Evolutionary conservation across 2,888 invertebrate species (phyloP), one percentile per base, ranked within the genome.

Genomic region (Carabus problematicus): DNA sequence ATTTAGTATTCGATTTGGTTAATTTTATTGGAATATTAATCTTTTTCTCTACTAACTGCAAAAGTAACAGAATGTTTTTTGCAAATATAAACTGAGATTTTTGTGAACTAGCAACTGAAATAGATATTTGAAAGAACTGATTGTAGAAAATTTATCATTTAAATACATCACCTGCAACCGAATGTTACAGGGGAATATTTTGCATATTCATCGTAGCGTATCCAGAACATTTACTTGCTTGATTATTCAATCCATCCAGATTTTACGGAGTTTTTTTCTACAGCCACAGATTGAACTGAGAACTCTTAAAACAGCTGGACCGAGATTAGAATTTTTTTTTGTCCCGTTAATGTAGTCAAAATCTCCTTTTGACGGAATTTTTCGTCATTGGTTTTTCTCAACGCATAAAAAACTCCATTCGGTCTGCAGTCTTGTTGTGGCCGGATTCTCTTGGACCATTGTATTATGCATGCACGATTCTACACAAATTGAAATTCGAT

Each of bases 1-100:
- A 72, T 76, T 75, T 76, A 62, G 72, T 74, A 76, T 76, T 76
- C 75, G 76, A 74, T 74, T 73, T 75, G 76, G 75, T 71, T 72
- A 75, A 75, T 75, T 75, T 75, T 73, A 73, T 71, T 72, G 60
- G 71, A 73, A 73, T 29, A 6, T 6, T 29, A 6, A 29, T 29
- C 2, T 29, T 29, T 29, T 29, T 29, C n/a, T n/a, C n/a, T 29
- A 6, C 29, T 29, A 2, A 29, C 29, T 29, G 29, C 29, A 29
- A 6, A 29, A 29, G n/a, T n/a, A n/a, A n/a, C n/a, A n/a, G n/a
- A n/a, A n/a, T n/a, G n/a, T n/a, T n/a, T n/a, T n/a, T n/a, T 29
- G 29, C 29, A 29, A 47, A 11, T 70, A 60, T 58, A 52, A 56
- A 49, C 63, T 58, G 66, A 70, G 8, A 14, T 47, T 47, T 16